Evolutionary conservation across 2,113 vertebrate species (phyloP).

Genomic region (Condylura cristata): DNA sequence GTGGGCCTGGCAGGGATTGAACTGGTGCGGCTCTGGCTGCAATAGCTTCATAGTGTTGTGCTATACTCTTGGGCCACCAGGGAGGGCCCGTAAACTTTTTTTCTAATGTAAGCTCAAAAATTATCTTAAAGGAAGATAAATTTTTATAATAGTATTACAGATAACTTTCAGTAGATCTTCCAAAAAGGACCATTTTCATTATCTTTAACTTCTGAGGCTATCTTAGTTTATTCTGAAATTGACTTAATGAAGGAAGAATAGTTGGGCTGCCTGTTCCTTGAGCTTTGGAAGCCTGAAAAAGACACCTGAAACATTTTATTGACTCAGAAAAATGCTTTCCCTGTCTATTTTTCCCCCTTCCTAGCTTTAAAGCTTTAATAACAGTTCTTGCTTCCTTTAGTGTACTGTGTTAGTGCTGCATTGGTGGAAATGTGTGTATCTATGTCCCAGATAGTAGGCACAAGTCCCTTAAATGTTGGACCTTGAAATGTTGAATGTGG

Average conservation of each 20-base stretch:
- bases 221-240: background rate
- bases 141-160: background rate
- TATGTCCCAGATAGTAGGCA: background rate
- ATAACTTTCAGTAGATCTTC: background rate
- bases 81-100: too few relatives aligned
- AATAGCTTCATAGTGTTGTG: too few relatives aligned
- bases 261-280: background rate
- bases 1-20: too few relatives aligned
- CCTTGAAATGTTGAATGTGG: background rate
- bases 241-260: background rate
- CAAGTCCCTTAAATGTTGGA: background rate
- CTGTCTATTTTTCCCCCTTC: background rate
- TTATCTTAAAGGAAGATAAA: background rate
- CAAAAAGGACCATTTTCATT: background rate
- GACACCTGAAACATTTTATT: background rate
- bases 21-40: too few relatives aligned
- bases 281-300: background rate
- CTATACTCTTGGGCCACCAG: too few relatives aligned
- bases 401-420: background rate
- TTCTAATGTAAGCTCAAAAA: background rate
- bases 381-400: background rate
- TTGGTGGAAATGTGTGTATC: background rate
- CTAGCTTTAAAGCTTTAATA: background rate
- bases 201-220: background rate
- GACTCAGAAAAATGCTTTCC: background rate